Evolutionary conservation across 1,140 invertebrate species (phyloP), one percentile per base, ranked within the genome.

Genomic region (Danaus plexippus): DNA sequence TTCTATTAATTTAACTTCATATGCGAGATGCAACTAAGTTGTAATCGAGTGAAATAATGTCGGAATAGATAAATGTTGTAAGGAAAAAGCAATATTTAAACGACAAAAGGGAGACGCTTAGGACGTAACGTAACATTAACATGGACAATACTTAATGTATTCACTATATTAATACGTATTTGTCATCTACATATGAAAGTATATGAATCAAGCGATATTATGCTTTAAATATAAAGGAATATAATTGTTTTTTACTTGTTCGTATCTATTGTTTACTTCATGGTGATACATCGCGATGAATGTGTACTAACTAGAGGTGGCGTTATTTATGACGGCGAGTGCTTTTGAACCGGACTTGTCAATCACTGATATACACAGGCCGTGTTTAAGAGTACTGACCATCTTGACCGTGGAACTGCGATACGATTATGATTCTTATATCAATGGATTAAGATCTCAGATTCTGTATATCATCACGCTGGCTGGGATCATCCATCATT

Each of bases 301-400:
- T 82, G 71, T 77, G 74, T 75, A 78, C 79, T 85, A 83, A 85
- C 82, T 82, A 84, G 79, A 66, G 64, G 75, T 82, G 81, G 81
- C 77, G 70, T 82, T 81, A 85, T 82, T 81, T 81, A 85, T 85
- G 77, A 82, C 73, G 68, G 63, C 62, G 68, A 80, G 77, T 81
- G 76, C 70, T 61, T 80, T 82, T 77, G 79, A 68, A 61, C 73
- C 77, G 80, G 72, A 83, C 80, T 85, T 85, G 82, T 85, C 82
- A 80, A 85, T 85, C 81, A 83, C 61, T 59, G 62, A 65, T 69
- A 64, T 67, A 65, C 71, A 69, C 71, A 54, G 67, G 61, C 63
- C 62, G 63, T 61, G 62, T 32, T 32, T 32, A 32, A 32, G 22
- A 32, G 22, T 67, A 64, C 63, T 46, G 67, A 68, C 53, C 61